Percentiles rank a stretch among this genome's conserved stretches.
Conservation (phyloP, 23 tunicate genomes). For the Styela plicata region DNA sequence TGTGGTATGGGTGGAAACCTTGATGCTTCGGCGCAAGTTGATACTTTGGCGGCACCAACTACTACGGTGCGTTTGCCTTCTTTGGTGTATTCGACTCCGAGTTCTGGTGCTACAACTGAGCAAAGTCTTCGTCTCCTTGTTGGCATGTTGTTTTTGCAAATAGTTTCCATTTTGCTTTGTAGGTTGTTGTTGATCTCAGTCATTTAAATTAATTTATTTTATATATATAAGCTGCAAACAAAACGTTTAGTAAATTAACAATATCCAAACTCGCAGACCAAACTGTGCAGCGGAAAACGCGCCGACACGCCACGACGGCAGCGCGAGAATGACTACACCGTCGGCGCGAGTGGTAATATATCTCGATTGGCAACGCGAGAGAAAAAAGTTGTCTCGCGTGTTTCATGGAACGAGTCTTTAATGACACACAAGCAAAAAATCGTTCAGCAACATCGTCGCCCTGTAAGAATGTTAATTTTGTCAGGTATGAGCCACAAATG, state of each 20-base stretch:
- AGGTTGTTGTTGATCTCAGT: neutral
- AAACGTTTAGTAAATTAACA: too few relatives aligned
- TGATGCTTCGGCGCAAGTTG: neutral
- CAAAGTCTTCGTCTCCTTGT: constrained; percentile 11
- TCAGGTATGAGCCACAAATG: too few relatives aligned
- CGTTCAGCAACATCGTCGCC: too few relatives aligned
- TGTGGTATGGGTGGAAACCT: neutral
- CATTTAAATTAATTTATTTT: too few relatives aligned
- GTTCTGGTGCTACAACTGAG: constrained; percentile 11
- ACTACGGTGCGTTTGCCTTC: neutral
- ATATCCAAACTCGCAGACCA: too few relatives aligned
- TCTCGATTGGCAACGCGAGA: neutral
- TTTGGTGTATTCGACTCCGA: neutral
- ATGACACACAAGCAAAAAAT: too few relatives aligned
- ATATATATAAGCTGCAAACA: neutral
- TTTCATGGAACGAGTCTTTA: neutral
- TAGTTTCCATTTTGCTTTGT: neutral
- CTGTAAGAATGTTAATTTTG: too few relatives aligned
- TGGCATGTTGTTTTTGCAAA: neutral
- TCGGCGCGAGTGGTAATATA: neutral
- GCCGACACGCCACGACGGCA: too few relatives aligned
- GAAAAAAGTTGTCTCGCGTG: neutral
- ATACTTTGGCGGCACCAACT: neutral
- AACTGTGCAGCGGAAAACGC: too few relatives aligned
- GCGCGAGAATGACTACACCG: too few relatives aligned